These are phyloP conservation scores for Aix galericulata DNA, from an alignment of 2,113 vertebrate genomes.

Conservation along the genomic window DNA sequence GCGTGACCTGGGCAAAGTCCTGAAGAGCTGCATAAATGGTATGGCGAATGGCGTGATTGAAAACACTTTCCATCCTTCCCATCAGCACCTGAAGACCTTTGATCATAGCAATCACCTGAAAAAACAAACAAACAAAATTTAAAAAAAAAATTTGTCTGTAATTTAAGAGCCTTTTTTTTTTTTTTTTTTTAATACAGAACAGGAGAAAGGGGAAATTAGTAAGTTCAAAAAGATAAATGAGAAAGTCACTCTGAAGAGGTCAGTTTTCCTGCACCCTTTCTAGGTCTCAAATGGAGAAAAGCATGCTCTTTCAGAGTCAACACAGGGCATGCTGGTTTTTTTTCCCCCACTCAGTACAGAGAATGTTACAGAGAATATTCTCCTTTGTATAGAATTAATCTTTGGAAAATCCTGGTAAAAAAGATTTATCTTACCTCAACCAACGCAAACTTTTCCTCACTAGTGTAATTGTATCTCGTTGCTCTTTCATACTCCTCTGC, in stretches of 20 bases:
- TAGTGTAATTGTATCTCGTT: constrained; percentile 90
- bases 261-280: background rate
- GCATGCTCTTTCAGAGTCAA: background rate
- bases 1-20: constrained; percentile 87
- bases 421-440: constrained; percentile 80
- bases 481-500: constrained; percentile 90
- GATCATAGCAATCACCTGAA: constrained; percentile 90
- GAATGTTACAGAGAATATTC: background rate
- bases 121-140: background rate
- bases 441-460: constrained; percentile 89
- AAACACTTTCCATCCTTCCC: constrained; percentile 92
- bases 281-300: background rate
- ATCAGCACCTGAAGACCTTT: constrained; percentile 90
- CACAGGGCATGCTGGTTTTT: background rate
- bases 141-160: background rate
- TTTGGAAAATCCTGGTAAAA: background rate
- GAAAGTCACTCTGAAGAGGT: background rate
- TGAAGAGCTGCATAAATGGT: constrained; percentile 89
- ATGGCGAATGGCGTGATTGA: constrained; percentile 90
- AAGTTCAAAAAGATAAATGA: background rate
- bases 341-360: background rate
- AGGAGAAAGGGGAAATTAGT: background rate
- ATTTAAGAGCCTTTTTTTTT: background rate
- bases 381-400: background rate
- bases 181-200: background rate